Base-by-base conservation (phyloP, 2,113 vertebrate genomes). In the Trogon melanurus region DNA sequence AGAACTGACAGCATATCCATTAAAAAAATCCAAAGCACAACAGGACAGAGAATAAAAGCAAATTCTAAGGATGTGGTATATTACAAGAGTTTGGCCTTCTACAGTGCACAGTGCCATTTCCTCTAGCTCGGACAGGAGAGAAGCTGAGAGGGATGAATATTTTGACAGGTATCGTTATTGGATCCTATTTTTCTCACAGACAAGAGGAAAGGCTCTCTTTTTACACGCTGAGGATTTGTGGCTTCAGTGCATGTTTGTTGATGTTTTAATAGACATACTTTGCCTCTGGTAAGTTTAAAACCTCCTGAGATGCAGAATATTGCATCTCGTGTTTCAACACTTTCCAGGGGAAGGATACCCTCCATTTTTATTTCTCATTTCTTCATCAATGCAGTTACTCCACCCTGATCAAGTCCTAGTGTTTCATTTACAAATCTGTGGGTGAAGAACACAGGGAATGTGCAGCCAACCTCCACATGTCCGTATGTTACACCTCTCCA, bases 271-370 rank as follows among this genome's bases (percentile, higher is more conserved):
- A 79, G 65, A 83, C 34, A n/a, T 88, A 81, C 26, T 3, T 79
- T 72, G 53, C 88, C 79, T 92, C 93, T 96, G 88, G 95, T 95
- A 97, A 95, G 93, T 96, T 96, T 96, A 94, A 96, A 95, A 96
- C 91, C 50, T 94, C 72, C 85, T 89, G 84, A 89, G 91, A 92
- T 91, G 94, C 89, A 88, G 57, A 81, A 81, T 58, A 60, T 60
- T 0, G 32, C 90, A 91, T 95, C 97, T 67, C 22, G 51, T 86
- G 86, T 96, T 97, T 95, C 72, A 91, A 88, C 60, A 79, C 80
- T 96, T 97, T 73, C 95, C 91, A 97, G 94, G 65, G 84, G 79
- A 89, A 94, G 30, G 72, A 79, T 36, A 64, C 51, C 32, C 27
- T 74, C 65, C 66, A 51, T 92, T 94, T 96, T 96, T 92, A 81